A percentile compares a stretch with the other conserved stretches of the same genome.
phyloP scores from a whole-genome alignment of 2,888 invertebrate species.

The Tenthredo distinguenda region DNA sequence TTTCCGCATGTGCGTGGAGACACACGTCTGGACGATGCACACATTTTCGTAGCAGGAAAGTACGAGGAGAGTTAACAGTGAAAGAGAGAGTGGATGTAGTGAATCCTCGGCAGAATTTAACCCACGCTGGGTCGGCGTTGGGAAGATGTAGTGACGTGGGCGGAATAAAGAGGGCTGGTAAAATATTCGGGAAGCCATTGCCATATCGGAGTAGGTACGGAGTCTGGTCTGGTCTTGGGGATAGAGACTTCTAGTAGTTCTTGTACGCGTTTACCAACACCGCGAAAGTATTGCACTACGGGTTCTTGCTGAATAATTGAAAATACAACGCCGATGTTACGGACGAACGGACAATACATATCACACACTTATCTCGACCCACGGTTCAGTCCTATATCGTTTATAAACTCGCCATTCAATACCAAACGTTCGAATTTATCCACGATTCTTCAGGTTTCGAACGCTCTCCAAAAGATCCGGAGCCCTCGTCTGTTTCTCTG shows the following conservation, averaged over 20 bases:
- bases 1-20: too few relatives aligned
- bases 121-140: conserved; percentile 40
- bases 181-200: conserved; percentile 28
- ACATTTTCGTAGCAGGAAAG: background rate
- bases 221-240: conserved; percentile 6
- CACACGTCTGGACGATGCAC: too few relatives aligned
- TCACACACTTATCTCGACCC: conserved; percentile 22
- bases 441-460: background rate
- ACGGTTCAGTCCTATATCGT: background rate
- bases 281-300: background rate
- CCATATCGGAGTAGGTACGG: background rate
- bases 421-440: background rate
- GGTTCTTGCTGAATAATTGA: conserved; percentile 2
- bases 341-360: conserved; percentile 5
- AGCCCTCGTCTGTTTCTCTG: too few relatives aligned
- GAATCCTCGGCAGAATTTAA: conserved; percentile 26
- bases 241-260: conserved; percentile 41
- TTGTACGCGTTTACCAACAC: background rate
- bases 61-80: background rate
- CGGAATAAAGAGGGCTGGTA: conserved; percentile 34
- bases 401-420: background rate
- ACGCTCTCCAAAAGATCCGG: too few relatives aligned
- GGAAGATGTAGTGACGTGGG: conserved; percentile 14
- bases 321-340: background rate
- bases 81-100: conserved; percentile 6